Base-by-base conservation (phyloP, 2,888 invertebrate species). In the Dendrolimus houi region DNA sequence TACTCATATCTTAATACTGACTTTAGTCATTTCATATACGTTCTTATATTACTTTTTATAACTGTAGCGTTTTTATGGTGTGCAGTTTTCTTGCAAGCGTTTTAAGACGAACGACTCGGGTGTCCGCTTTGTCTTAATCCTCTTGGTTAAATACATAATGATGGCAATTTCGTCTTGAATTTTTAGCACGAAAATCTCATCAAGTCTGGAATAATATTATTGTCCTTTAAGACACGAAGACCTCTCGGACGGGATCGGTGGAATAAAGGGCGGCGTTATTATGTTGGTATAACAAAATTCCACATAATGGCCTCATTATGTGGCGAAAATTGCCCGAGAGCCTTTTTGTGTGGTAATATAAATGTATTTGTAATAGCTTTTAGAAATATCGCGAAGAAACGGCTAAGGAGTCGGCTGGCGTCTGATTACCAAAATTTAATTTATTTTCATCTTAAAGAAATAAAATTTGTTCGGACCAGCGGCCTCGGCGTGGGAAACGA, bases 271-370 rank as follows among this genome's bases (percentile, higher is more conserved):
- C 87, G 85, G 86, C 77, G 87, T 84, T 90, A 90, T 90, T 89
- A 89, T 89, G 89, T 90, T 89, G 87, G 89, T 90, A 88, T 89
- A 90, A 89, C 87, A 87, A 86, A 90, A 90, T 90, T 87, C 89
- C 77, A 83, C 85, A 83, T 90, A 90, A 90, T 90, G 83, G 89
- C 85, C 89, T 89, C 84, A 90, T 90, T 90, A 90, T 88, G 85
- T 89, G 89, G 90, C 90, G 90, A 89, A 90, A 90, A 90, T 90
- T 90, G 90, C 83, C 77, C 83, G 82, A 86, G 85, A 88, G 81
- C 78, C 89, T 88, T 88, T 90, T 90, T 89, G 87, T 87, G 85
- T 74, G 79, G 83, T 81, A 78, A 85, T 88, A 89, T 89, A 88
- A 89, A 89, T 88, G 89, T 89, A 88, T 90, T 89, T 89, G 90